Base-by-base conservation (phyloP, 2,113 vertebrate species). In the Ascaphus truei region DNA sequence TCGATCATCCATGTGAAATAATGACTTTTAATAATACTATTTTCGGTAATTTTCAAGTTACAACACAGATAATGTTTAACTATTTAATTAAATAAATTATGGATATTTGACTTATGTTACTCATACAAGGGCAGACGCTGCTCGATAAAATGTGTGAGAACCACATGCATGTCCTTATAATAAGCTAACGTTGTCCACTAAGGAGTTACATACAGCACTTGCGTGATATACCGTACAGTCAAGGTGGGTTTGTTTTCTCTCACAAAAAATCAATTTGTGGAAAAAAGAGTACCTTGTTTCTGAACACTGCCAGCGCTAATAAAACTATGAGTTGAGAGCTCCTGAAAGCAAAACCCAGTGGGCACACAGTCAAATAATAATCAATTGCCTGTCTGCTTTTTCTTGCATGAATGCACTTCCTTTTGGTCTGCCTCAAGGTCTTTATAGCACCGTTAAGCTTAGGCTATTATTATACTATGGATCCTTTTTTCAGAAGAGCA, bases 341-440 rank as follows among this genome's bases (percentile, higher is more conserved):
- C 23, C 67, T 47, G 62, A 62, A 76, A 51, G 59, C 48, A 65
- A 9, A 31, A 50, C 48, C 51, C 73, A 16, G 34, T 37, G 18
- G 60, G 29, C 41, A 50, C 55, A 56, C 1, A 72, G n/a, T 47
- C 27, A 59, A 78, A 71, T 65, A 67, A 50, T 47, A 64, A 55
- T 47, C 26, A 72, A 56, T 51, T 37, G 2, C 18, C 62, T 55
- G 23, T 25, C 66, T 71, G 63, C 12, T 29, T 75, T 68, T 63
- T 66, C 62, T 50, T 60, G 25, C 7, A 72, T 36, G 39, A 29
- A 50, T 3, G 1, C 20, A 69, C 51, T 64, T 51, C 20, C 4
- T 72, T 33, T 55, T 64, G 36, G 51, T 55, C 59, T 51, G 39
- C 43, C 51, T 73, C 23, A 34, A 75, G 34, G 57, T 62, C 43